Conservation (phyloP, 2,113 vertebrate genomes). For the Plecturocebus donacophilus region DNA sequence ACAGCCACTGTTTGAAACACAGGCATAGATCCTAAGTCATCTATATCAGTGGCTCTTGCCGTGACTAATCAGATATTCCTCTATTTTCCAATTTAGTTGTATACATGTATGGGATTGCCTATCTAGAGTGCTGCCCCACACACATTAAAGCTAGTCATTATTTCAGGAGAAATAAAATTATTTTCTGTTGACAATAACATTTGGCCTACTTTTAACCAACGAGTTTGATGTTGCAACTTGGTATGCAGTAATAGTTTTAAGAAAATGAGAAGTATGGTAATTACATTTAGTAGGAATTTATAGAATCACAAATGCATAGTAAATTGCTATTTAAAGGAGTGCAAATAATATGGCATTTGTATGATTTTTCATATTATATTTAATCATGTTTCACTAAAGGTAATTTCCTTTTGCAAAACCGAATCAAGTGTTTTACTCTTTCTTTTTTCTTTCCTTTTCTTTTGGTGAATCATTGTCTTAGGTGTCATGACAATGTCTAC, state of each 20-base stretch:
- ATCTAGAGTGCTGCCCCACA: background rate
- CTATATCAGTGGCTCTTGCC: background rate
- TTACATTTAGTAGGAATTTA: constrained; percentile 14
- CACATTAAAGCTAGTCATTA: background rate
- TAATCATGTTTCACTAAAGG: background rate
- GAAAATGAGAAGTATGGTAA: background rate
- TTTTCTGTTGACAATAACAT: background rate
- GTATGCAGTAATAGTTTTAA: background rate
- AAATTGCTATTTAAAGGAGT: constrained; percentile 2
- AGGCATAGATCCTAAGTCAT: background rate
- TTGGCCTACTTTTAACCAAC: background rate
- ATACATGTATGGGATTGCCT: background rate
- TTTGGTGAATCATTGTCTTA: background rate
- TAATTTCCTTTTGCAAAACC: constrained; percentile 36
- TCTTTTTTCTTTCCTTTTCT: background rate
- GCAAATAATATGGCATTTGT: background rate
- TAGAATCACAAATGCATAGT: background rate
- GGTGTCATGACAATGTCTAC: background rate
- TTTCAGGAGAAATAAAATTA: background rate
- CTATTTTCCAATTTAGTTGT: background rate
- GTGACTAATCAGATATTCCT: constrained; percentile 33
- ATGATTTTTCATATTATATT: background rate
- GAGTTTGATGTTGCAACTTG: background rate
- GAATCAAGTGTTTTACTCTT: background rate
- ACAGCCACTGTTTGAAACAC: background rate